Evolutionary conservation across 2,113 vertebrate genomes (phyloP).

Genomic region (Menura novaehollandiae): DNA sequence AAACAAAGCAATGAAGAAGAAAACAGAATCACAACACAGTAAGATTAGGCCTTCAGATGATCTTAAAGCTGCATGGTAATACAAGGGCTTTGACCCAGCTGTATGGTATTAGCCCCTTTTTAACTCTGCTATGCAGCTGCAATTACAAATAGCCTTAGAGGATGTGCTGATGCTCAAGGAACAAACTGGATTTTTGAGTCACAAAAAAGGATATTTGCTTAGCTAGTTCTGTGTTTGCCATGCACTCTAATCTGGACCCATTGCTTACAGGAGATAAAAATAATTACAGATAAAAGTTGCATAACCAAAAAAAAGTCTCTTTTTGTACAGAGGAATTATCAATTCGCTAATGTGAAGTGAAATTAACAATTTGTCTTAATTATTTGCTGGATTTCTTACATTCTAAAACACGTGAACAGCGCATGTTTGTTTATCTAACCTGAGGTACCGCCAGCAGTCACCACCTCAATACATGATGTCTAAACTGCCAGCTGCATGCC

Average conservation of each 20-base stretch:
- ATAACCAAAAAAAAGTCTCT: background rate
- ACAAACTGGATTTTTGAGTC: background rate
- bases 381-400: background rate
- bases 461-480: background rate
- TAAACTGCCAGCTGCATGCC: background rate
- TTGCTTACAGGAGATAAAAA: background rate
- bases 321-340: conserved; percentile 14
- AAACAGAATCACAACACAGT: background rate
- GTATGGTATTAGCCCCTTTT: background rate
- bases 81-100: background rate
- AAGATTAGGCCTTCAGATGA: background rate
- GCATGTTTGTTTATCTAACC: background rate
- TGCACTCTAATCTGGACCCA: background rate
- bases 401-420: background rate
- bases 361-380: background rate
- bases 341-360: background rate
- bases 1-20: background rate
- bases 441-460: background rate
- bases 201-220: background rate
- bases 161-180: background rate
- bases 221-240: background rate
- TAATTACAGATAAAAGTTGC: conserved; percentile 12
- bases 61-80: background rate
- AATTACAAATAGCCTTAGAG: background rate
- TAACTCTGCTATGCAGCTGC: background rate